Evolutionary conservation across 2,888 invertebrate species (phyloP).

Genomic region (Aphrophora alni): DNA sequence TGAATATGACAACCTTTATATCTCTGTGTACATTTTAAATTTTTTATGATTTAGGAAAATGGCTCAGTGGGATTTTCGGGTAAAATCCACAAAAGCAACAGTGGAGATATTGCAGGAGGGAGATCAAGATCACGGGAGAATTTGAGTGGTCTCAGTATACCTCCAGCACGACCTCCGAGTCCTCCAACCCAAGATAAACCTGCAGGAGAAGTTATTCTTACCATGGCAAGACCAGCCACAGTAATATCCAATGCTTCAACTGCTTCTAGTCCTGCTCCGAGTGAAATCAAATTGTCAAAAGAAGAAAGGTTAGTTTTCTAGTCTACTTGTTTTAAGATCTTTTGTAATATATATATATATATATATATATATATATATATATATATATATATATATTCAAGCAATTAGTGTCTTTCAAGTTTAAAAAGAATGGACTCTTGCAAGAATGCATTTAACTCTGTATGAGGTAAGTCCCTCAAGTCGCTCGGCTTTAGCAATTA

Average conservation of each 20-base stretch:
- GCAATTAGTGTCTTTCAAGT: too few relatives aligned
- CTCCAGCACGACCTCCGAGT: conserved; percentile 11
- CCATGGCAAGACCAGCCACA: conserved; percentile 70
- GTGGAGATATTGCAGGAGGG: conserved; percentile 46
- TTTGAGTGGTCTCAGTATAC: conserved; percentile 54
- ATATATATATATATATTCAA: too few relatives aligned
- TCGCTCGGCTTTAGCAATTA: too few relatives aligned
- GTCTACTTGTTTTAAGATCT: background rate
- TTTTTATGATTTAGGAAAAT: conserved; percentile 30
- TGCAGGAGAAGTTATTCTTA: conserved; percentile 65
- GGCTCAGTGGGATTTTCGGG: conserved; percentile 21
- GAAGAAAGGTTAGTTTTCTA: conserved; percentile 60
- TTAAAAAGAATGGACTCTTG: too few relatives aligned
- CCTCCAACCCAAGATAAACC: conserved; percentile 54
- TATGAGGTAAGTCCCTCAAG: too few relatives aligned
- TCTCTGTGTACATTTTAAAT: too few relatives aligned
- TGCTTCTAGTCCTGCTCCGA: conserved; percentile 58
- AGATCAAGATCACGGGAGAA: conserved; percentile 57
- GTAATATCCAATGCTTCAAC: conserved; percentile 70
- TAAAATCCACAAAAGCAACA: conserved; percentile 45
- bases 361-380: background rate
- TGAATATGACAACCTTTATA: too few relatives aligned
- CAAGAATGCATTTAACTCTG: too few relatives aligned
- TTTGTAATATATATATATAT: background rate
- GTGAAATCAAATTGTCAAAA: conserved; percentile 64